Base-by-base conservation (phyloP, 2,113 vertebrate genomes). In the Calidris pygmaea region DNA sequence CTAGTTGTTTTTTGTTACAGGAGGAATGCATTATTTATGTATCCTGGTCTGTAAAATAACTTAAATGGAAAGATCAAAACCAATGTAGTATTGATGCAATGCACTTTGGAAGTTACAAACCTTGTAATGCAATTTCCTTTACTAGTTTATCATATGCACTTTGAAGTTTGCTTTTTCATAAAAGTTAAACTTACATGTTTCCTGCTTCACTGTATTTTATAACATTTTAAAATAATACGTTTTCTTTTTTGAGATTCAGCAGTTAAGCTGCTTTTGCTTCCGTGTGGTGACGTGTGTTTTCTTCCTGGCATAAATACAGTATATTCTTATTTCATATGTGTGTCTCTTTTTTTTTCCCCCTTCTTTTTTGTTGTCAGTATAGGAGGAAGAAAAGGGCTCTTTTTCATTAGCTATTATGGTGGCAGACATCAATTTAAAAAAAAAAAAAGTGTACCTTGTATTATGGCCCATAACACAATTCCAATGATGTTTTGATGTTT, bases 81-180 rank as follows among this genome's bases (percentile, higher is more conserved):
- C 45, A 77, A 20, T 17, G 37, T 80, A 14, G 63, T 53, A 20
- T 58, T 13, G 55, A 50, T 3, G 3, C 30, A 59, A 29, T 18
- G 18, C 43, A 12, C 47, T 76, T 74, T 6, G 34, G 47, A 94
- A 60, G 55, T 94, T 91, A 80, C 47, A 85, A 41, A 48, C 50
- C 55, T 93, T 89, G 66, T 52, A 88, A 82, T 74, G 55, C 56
- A 32, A 14, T 93, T 95, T 92, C 37, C 62, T 8, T 20, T 34
- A 13, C 16, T 60, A 20, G 75, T 75, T 92, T 65, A 27, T 87
- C 50, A 3, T 14, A 5, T 8, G 21, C 24, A 6, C 67, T 80
- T 90, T 47, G 67, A 81, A 74, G 56, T 79, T 95, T 87, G 48
- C 47, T 41, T 87, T 93, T 80, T 43, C 41, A 9, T 73, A 35